These are phyloP conservation scores for Neosalanx taihuensis DNA, from an alignment of 2,797 vertebrate genomes.

Conservation along the genomic window DNA sequence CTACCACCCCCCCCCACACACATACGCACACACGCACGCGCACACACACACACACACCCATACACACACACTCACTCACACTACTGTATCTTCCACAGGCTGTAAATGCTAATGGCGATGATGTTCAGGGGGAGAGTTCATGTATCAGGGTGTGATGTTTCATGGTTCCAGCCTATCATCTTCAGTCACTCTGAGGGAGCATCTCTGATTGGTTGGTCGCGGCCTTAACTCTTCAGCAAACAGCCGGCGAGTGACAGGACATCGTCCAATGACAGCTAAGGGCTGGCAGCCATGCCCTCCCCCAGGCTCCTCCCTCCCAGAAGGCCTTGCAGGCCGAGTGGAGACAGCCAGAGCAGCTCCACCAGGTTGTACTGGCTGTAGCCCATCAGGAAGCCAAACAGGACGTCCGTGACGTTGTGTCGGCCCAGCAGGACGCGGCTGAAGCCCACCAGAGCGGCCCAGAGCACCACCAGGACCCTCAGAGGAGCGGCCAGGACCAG, in stretches of 20 bases:
- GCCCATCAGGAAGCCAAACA: conserved; percentile 91
- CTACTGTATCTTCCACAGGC: background rate
- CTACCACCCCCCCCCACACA: background rate
- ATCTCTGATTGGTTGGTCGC: background rate
- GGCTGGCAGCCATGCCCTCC: background rate
- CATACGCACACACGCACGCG: background rate
- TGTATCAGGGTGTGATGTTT: background rate
- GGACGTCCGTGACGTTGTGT: conserved; percentile 94
- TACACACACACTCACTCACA: background rate
- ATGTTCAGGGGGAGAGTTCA: background rate
- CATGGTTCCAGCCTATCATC: background rate
- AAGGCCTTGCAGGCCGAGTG: conserved; percentile 68
- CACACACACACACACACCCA: background rate
- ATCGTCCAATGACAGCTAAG: background rate
- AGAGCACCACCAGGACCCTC: conserved; percentile 87
- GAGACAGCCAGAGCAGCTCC: conserved; percentile 91
- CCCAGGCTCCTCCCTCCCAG: conserved; percentile 31
- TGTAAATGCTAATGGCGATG: background rate
- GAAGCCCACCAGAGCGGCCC: conserved; percentile 85
- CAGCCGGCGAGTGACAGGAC: background rate
- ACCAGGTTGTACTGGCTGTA: conserved; percentile 90
- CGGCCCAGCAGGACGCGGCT: conserved; percentile 92
- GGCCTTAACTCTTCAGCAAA: background rate
- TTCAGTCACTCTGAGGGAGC: conserved; percentile 3
- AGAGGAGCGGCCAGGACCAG: conserved; percentile 88